Conservation (phyloP, 2,888 invertebrate genomes). For the Biston betularia region DNA sequence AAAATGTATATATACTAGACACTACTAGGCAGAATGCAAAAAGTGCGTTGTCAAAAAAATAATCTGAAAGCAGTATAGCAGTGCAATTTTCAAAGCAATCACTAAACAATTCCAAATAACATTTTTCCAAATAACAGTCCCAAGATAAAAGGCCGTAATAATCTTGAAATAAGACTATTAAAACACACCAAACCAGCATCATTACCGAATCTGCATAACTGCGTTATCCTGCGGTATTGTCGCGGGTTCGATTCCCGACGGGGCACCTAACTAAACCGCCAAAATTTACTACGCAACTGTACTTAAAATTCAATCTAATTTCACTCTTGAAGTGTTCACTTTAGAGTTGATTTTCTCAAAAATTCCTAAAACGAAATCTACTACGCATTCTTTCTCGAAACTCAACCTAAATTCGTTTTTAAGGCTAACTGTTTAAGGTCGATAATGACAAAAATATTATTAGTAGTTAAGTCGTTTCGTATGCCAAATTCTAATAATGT, state of each 20-base stretch:
- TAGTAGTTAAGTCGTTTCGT: conserved; percentile 42
- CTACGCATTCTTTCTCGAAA: neutral
- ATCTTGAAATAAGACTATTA: conserved; percentile 44
- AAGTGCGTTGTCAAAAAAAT: too few relatives aligned
- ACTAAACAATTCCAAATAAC: conserved; percentile 1
- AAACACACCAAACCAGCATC: conserved; percentile 65
- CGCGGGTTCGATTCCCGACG: conserved; percentile 66
- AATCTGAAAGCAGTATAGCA: too few relatives aligned
- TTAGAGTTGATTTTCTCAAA: conserved; percentile 42
- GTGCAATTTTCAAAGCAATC: neutral
- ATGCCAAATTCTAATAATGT: conserved; percentile 53
- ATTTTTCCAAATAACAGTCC: conserved; percentile 23
- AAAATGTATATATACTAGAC: too few relatives aligned
- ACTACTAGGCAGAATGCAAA: too few relatives aligned
- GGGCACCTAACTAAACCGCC: conserved; percentile 46
- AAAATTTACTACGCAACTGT: conserved; percentile 15
- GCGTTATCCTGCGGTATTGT: conserved; percentile 71
- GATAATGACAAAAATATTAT: conserved; percentile 30
- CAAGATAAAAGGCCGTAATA: conserved; percentile 27
- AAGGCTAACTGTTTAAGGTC: neutral
- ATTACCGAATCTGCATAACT: conserved; percentile 80
- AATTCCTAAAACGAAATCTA: neutral
- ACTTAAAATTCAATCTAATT: conserved; percentile 11
- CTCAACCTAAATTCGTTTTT: conserved; percentile 29
- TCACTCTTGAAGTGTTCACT: neutral